Conservation (phyloP, 2,888 invertebrate species). For the Tetranychus truncatus region DNA sequence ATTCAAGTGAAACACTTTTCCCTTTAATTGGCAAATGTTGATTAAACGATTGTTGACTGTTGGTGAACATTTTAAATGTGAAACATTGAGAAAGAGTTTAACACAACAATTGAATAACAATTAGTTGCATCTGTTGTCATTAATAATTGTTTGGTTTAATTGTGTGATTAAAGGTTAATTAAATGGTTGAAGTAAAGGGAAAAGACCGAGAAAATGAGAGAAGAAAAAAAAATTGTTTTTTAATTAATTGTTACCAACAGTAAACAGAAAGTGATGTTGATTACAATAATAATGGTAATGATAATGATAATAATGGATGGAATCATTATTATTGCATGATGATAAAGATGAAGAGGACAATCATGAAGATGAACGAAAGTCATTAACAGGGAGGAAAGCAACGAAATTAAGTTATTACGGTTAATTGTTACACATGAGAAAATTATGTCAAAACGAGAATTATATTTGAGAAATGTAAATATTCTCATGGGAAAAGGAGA, state of each 20-base stretch:
- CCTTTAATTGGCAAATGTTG: no score
- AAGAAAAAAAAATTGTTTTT: not conserved
- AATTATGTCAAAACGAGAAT: not conserved
- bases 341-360: no score
- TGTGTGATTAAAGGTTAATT: not conserved
- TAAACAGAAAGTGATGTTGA: not conserved
- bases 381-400: not conserved
- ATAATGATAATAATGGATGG: not conserved
- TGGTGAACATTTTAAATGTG: not conserved
- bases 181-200: not conserved
- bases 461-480: not conserved
- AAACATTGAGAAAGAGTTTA: not conserved
- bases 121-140: not conserved
- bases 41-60: no score
- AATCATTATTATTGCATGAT: not conserved
- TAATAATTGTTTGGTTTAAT: not conserved
- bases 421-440: slow-evolving; percentile 1
- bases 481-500: not conserved
- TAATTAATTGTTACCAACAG: not conserved
- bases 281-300: no score
- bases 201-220: not conserved
- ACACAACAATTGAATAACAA: not conserved
- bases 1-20: no score
- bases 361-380: not conserved
- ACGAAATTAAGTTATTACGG: not conserved